These are phyloP conservation scores for Pinctada fucata DNA, from an alignment of 2,888 invertebrate species.

Conservation along the genomic window DNA sequence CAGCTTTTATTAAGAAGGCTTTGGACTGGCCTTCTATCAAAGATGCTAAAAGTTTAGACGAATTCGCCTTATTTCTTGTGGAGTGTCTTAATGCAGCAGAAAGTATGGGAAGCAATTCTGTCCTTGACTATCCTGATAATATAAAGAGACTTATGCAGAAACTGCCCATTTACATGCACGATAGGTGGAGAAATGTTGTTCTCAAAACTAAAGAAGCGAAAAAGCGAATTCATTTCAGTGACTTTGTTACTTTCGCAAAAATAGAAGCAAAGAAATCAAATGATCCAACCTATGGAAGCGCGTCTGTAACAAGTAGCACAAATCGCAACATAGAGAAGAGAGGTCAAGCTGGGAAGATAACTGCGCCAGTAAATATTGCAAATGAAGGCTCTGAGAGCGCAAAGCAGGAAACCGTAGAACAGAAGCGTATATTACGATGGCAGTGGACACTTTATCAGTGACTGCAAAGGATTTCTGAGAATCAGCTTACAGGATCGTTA, in stretches of 20 bases:
- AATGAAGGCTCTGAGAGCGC: neutral
- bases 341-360: too few species aligned
- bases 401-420: neutral
- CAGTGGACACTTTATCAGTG: neutral
- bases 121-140: too few species aligned
- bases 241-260: constrained; percentile 29
- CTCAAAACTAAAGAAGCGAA: constrained; percentile 12
- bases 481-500: constrained; percentile 2
- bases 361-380: neutral
- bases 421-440: constrained; percentile 23
- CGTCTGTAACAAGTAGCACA: too few species aligned
- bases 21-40: too few species aligned
- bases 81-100: too few species aligned
- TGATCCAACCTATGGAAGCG: constrained; percentile 11
- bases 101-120: too few species aligned
- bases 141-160: too few species aligned
- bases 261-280: constrained; percentile 23
- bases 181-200: constrained; percentile 29
- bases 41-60: too few species aligned
- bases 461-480: constrained; percentile 7
- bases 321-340: too few species aligned
- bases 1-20: too few species aligned
- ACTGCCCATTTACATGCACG: too few species aligned
- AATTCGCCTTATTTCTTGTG: too few species aligned
- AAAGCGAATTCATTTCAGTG: constrained; percentile 19